Base-by-base conservation (phyloP, 2,113 vertebrate species). In the Scomber scombrus region DNA sequence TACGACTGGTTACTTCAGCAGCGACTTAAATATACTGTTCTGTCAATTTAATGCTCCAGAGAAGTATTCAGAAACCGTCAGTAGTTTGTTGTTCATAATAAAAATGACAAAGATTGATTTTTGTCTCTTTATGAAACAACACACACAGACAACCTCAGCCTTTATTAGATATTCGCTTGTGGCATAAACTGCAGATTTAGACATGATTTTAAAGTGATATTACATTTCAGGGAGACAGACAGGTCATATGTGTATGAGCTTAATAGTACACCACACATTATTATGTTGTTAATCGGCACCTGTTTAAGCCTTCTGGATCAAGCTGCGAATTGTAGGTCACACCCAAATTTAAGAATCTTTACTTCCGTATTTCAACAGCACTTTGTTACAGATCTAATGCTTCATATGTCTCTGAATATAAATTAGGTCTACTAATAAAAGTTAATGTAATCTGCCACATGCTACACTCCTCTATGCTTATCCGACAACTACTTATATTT, bases 311-410 rank as follows among this genome's bases (percentile, higher is more conserved):
- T 60, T 73, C 8, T 4, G 45, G 50, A 51, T 50, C 47, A 84
- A 72, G 46, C 52, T 62, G 50, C 70, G 47, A 64, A 69, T 70
- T 84, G 23, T 82, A 29, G 75, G 79, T 79, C 74, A 88, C 80
- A 66, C 89, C 71, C 78, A 84, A 76, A 56, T 62, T 75, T 21
- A 58, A 3, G 0, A 29, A 34, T 43, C 65, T 72, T 75, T 75
- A 88, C 84, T 89, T 92, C 85, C 82, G 86, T 62, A 26, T 86
- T 60, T 15, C 61, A 65, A 19, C 19, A 7, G 16, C 50, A 74
- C 45, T 63, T 69, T 64, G 15, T 46, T 7, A 58, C 6, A 69
- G 49, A 78, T 54, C 23, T 16, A 11, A 40, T n/a, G 0, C 14
- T 68, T 23, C 29, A 12, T 12, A 40, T 11, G 19, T 47, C 13